phyloP scores from a whole-genome alignment of 2,888 invertebrate species.

The Bellardia pandia region DNA sequence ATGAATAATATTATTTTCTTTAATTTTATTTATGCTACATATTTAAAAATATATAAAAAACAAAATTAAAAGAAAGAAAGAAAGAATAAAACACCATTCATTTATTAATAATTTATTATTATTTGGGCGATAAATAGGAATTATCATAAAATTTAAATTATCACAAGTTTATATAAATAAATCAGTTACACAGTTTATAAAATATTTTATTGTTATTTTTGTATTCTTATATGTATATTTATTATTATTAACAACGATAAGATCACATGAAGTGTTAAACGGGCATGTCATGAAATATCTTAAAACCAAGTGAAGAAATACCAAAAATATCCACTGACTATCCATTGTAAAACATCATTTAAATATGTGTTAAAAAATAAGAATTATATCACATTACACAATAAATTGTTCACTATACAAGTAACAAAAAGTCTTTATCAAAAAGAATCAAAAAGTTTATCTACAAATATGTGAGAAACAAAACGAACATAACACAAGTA shows the following conservation, averaged over 20 bases:
- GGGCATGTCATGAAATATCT: constrained; percentile 11
- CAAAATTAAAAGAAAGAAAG: background rate
- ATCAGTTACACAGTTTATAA: constrained; percentile 41
- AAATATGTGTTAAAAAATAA: background rate
- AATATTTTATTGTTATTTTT: constrained; percentile 27
- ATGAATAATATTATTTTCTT: constrained; percentile 8
- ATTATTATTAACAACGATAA: constrained; percentile 32
- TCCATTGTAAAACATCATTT: background rate
- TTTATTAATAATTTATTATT: constrained; percentile 19
- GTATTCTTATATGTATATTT: background rate
- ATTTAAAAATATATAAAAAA: constrained; percentile 40
- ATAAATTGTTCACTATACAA: background rate
- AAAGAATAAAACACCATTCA: background rate
- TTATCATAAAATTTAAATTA: constrained; percentile 16
- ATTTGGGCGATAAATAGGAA: constrained; percentile 17
- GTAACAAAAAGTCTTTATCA: background rate
- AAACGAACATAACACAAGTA: no score
- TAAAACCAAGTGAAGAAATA: background rate
- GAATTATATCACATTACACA: constrained; percentile 4
- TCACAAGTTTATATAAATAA: constrained; percentile 39
- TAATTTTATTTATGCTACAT: background rate
- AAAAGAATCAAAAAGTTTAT: no score
- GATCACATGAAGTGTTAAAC: constrained; percentile 40
- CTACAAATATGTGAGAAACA: no score
- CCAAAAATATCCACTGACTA: background rate